Percentiles rank a stretch among this genome's conserved stretches.
phyloP scores from a whole-genome alignment of 2,113 vertebrate genomes.

The Phrynosoma blainvillii region DNA sequence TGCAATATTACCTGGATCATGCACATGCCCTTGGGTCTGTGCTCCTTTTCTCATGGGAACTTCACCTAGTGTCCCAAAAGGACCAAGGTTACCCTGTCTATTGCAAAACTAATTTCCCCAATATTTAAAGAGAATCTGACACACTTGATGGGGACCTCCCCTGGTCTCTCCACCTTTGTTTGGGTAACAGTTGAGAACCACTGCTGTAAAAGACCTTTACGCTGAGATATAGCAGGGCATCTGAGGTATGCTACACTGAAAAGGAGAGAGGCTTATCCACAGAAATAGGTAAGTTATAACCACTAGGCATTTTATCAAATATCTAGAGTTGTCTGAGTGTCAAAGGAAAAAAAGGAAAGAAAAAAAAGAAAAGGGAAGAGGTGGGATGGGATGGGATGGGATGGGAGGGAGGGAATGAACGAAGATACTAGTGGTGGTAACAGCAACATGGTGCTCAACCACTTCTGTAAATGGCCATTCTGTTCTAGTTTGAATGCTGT shows the following conservation, averaged over 20 bases:
- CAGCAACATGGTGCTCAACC: not conserved
- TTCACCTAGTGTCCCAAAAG: too few species aligned
- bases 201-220: not conserved
- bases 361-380: not conserved
- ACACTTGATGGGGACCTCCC: too few species aligned
- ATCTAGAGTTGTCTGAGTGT: not conserved
- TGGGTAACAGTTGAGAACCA: too few species aligned
- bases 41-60: too few species aligned
- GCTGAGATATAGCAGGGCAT: not conserved
- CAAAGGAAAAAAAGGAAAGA: too few species aligned
- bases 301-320: not conserved
- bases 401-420: not conserved
- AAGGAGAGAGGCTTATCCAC: not conserved
- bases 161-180: too few species aligned
- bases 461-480: not conserved
- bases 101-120: too few species aligned
- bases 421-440: not conserved
- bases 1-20: too few species aligned
- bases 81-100: too few species aligned
- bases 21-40: too few species aligned
- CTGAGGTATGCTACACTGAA: not conserved
- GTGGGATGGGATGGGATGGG: not conserved
- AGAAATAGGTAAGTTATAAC: not conserved
- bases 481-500: not conserved
- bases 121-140: too few species aligned